Conservation (phyloP, 1,140 invertebrate genomes). For the Drosophila nannoptera region DNA sequence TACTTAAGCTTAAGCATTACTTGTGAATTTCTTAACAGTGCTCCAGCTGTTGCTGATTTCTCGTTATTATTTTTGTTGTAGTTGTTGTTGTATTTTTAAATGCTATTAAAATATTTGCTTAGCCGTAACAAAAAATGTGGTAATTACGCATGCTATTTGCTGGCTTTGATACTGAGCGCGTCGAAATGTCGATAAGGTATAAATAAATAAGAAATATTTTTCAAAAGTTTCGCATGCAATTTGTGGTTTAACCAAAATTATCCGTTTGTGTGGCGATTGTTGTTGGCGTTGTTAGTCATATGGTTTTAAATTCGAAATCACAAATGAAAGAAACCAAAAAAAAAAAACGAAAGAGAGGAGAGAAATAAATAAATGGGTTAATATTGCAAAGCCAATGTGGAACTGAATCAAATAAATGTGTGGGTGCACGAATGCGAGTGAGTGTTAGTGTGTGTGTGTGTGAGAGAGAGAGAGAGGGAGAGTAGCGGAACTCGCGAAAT, state of each 20-base stretch:
- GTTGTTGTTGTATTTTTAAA: too few relatives aligned
- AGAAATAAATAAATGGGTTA: slow-evolving; percentile 39
- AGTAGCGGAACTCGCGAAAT: too few relatives aligned
- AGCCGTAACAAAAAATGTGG: slow-evolving; percentile 7
- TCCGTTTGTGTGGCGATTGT: slow-evolving; percentile 24
- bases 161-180: slow-evolving; percentile 56
- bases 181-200: slow-evolving; percentile 14
- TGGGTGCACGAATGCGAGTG: slow-evolving; percentile 12
- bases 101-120: too few relatives aligned
- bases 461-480: neutral
- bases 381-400: slow-evolving; percentile 24
- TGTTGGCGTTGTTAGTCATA: slow-evolving; percentile 35
- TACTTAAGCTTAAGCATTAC: slow-evolving; percentile 53
- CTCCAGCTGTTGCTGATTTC: neutral
- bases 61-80: slow-evolving; percentile 5
- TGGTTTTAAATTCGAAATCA: slow-evolving; percentile 11
- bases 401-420: slow-evolving; percentile 11
- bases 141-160: slow-evolving; percentile 53
- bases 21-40: slow-evolving; percentile 17
- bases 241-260: slow-evolving; percentile 10
- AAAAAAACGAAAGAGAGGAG: slow-evolving; percentile 26
- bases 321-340: slow-evolving; percentile 19
- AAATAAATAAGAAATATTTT: slow-evolving; percentile 6
- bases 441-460: neutral
- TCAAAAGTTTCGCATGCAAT: neutral